Base-by-base conservation (phyloP, 2,797 vertebrate species). In the Netta rufina region DNA sequence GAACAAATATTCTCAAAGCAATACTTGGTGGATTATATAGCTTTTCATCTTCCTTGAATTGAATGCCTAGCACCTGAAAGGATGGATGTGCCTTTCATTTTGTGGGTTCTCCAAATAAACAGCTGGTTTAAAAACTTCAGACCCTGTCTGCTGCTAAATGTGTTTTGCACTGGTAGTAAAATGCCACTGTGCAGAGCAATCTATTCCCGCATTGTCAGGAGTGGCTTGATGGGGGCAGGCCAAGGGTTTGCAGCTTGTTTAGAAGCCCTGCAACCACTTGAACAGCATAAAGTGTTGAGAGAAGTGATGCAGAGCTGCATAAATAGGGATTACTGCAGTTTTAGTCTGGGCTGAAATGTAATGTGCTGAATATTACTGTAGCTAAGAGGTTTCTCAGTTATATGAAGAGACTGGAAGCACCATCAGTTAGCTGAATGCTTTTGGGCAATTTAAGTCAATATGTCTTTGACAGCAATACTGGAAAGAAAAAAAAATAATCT, bases 1-100 rank as follows among this genome's bases (percentile, higher is more conserved):
- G 57, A 93, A 53, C 64, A 76, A 83, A 85, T 87, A 87, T 41
- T 32, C 82, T 85, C 18, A 71, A 75, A 92, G n/a, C 69, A 77
- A 16, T 39, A 19, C 13, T 56, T 0, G 0, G 22, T 79, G 61
- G 49, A 39, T 83, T 76, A 54, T 32, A 32, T 7, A 83, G 78
- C 25, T 87, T 89, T 84, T 71, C 47, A 41, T 89, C 61, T 76
- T 89, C 56, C 51, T 87, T 76, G 21, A 47, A 66, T 5, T 60
- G 76, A 90, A 93, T 81, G 32, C 28, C 39, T 75, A 28, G 25
- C 62, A 69, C 30, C 74, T 76, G 71, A 56, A 84, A 93, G 15
- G 70, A n/a, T 75, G 66, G 53, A 51, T 62, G 13, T 89, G 67
- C 45, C 56, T 79, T 93, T 70, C 19, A 36, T 70, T 92, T 79